These are phyloP conservation scores for Typhlichthys subterraneus DNA, from an alignment of 2,797 vertebrate species.

Conservation along the genomic window DNA sequence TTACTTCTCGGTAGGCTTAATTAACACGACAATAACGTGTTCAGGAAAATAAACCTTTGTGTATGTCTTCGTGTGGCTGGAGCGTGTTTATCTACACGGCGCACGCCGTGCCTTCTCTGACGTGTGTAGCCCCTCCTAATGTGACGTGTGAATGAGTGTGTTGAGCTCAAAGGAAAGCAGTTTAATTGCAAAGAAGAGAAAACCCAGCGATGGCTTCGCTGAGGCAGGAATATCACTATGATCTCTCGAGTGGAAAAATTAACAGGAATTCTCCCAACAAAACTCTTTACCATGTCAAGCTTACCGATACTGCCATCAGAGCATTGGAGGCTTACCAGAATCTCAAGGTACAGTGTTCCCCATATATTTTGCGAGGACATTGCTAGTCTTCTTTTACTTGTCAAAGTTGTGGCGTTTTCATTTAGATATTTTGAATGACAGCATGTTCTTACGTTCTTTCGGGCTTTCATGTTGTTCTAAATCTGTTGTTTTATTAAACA, in stretches of 20 bases:
- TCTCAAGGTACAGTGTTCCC: slow-evolving; percentile 72
- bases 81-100: neutral
- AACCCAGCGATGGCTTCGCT: slow-evolving; percentile 79
- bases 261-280: slow-evolving; percentile 60
- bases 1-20: no score
- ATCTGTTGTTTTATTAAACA: neutral
- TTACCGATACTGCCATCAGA: slow-evolving; percentile 83
- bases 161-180: slow-evolving; percentile 64
- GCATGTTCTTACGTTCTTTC: neutral
- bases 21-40: no score
- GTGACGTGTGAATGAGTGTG: slow-evolving; percentile 63
- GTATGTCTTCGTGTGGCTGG: neutral
- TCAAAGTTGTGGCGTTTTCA: slow-evolving; percentile 42
- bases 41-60: no score
- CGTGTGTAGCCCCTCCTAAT: slow-evolving; percentile 57
- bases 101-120: neutral
- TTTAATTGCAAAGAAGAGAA: slow-evolving; percentile 52
- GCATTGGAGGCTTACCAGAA: slow-evolving; percentile 82
- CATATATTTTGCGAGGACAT: neutral
- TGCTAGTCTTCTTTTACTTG: slow-evolving; percentile 6
- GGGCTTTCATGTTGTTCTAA: neutral
- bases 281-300: slow-evolving; percentile 82
- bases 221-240: slow-evolving; percentile 75
- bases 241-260: slow-evolving; percentile 75
- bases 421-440: neutral